Percentiles rank a stretch among this genome's conserved stretches.
Evolutionary conservation across 2,113 vertebrate species (phyloP).

Genomic region (Thermophis baileyi): DNA sequence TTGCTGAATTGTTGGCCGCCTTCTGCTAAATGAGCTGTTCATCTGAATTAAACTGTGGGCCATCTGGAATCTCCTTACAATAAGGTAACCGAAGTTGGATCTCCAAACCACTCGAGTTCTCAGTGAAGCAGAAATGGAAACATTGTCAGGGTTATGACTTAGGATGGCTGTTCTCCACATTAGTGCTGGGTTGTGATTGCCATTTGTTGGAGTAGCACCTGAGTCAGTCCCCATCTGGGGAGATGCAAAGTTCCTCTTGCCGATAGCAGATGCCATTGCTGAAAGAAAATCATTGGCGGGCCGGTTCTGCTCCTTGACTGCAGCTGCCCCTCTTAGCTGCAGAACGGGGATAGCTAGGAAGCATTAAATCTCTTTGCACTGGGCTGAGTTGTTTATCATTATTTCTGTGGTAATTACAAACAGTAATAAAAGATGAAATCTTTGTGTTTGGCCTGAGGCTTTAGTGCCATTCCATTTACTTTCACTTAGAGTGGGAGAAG

Average conservation of each 20-base stretch:
- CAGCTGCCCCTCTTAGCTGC: conserved; percentile 23
- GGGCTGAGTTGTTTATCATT: neutral
- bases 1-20: neutral
- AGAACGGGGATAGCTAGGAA: neutral
- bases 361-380: conserved; percentile 10
- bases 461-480: fast-evolving
- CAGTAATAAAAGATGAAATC: neutral
- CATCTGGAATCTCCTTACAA: conserved; percentile 49
- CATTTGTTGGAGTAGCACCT: conserved; percentile 21
- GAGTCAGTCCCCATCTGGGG: conserved; percentile 1
- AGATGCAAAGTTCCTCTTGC: neutral
- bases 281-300: conserved; percentile 1
- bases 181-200: conserved; percentile 42
- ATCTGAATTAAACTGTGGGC: conserved; percentile 46
- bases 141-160: conserved; percentile 36
- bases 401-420: neutral
- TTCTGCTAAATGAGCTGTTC: conserved; percentile 58
- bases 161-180: conserved; percentile 42
- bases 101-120: neutral
- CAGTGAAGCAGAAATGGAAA: conserved; percentile 57
- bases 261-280: conserved; percentile 2
- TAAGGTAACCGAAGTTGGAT: conserved; percentile 17
- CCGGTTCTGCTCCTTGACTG: conserved; percentile 18
- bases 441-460: neutral
- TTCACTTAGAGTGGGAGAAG: neutral